Conservation (phyloP, 1,140 invertebrate genomes). For the Adoxophyes honmai region DNA sequence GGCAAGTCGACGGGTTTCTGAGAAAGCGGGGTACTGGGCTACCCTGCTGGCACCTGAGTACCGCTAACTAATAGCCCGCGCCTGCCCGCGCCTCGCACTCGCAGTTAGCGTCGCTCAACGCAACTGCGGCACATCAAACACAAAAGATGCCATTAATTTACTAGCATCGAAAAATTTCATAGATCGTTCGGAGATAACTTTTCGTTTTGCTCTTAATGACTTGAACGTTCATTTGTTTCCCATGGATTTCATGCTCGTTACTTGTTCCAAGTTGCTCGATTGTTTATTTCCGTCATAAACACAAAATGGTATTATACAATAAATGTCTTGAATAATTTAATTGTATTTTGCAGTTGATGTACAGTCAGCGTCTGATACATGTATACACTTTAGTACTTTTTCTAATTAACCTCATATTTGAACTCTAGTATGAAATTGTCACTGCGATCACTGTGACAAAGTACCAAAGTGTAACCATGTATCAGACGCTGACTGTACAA, state of each 20-base stretch:
- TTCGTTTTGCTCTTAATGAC: not conserved
- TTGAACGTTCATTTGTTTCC: not conserved
- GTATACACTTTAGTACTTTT: too few species aligned
- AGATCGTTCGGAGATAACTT: not conserved
- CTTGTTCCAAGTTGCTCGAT: too few species aligned
- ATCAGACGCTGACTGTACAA: too few species aligned
- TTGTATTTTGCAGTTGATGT: too few species aligned
- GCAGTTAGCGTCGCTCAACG: conserved; percentile 5
- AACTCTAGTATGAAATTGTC: too few species aligned
- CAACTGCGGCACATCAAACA: conserved; percentile 3
- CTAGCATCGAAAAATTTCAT: not conserved
- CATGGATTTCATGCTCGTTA: conserved; percentile 4
- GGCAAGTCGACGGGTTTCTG: conserved; percentile 40
- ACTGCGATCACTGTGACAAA: too few species aligned
- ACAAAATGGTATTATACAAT: too few species aligned
- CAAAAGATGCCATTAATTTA: not conserved
- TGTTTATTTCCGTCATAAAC: too few species aligned
- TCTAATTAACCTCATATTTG: too few species aligned
- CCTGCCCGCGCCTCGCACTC: not conserved
- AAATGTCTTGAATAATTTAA: too few species aligned
- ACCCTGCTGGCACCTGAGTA: conserved; percentile 26
- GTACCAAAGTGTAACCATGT: too few species aligned
- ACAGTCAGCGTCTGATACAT: too few species aligned
- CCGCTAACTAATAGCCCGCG: conserved; percentile 27
- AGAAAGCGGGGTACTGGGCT: conserved; percentile 48